Conservation (phyloP, 2,888 invertebrate species). For the Hypolimnas misippus region DNA sequence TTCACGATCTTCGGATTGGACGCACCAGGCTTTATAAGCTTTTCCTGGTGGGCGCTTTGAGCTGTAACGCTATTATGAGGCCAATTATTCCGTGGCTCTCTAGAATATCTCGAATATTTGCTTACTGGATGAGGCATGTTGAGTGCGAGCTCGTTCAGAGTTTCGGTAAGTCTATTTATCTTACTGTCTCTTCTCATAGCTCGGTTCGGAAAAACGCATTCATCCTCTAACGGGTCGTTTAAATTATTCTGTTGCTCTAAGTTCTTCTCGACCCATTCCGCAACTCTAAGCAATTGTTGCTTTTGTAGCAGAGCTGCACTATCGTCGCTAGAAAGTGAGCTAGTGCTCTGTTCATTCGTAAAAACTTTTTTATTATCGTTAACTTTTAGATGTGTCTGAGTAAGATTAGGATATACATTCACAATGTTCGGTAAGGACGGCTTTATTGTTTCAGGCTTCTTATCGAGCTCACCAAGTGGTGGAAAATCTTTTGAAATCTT, state of each 20-base stretch:
- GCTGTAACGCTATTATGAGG: constrained; percentile 55
- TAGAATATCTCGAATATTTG: constrained; percentile 67
- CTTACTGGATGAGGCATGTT: constrained; percentile 80
- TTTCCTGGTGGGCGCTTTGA: constrained; percentile 51
- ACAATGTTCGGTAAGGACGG: constrained; percentile 68
- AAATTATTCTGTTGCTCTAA: constrained; percentile 79
- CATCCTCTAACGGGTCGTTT: constrained; percentile 74
- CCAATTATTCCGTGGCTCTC: constrained; percentile 64
- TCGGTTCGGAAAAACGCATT: constrained; percentile 64
- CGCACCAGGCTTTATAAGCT: constrained; percentile 47
- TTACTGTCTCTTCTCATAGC: constrained; percentile 66
- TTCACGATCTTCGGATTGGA: constrained; percentile 54
- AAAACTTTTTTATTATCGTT: constrained; percentile 75
- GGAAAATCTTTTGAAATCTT: constrained; percentile 78
- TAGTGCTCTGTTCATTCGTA: constrained; percentile 79
- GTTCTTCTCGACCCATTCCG: constrained; percentile 90
- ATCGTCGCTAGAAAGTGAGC: constrained; percentile 80
- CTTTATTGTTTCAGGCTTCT: constrained; percentile 60
- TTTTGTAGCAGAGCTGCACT: constrained; percentile 83
- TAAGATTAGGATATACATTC: constrained; percentile 77
- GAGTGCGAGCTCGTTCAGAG: constrained; percentile 73
- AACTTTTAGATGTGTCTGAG: constrained; percentile 77
- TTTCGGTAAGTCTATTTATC: constrained; percentile 69
- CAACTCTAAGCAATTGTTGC: constrained; percentile 87
- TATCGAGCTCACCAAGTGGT: constrained; percentile 60